These are phyloP conservation scores for Drosophila vallismaia DNA, from an alignment of 2,888 invertebrate genomes.

Conservation along the genomic window DNA sequence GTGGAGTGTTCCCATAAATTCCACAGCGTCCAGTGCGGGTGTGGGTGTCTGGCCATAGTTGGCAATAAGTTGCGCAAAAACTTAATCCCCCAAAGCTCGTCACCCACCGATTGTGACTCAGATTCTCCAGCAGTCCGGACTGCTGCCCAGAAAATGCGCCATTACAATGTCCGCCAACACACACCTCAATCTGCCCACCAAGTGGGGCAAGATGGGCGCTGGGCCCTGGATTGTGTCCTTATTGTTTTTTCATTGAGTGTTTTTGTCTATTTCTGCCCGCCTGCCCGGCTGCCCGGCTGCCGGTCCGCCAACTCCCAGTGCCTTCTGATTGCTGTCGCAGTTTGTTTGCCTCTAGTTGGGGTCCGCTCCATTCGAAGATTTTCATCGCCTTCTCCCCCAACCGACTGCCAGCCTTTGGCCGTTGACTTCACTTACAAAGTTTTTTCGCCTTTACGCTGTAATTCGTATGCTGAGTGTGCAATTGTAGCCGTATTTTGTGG, in stretches of 20 bases:
- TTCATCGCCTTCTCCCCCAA: slow-evolving; percentile 21
- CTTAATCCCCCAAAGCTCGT: slow-evolving; percentile 61
- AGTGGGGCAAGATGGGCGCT: slow-evolving; percentile 15
- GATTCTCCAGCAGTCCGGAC: slow-evolving; percentile 3
- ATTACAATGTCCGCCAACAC: slow-evolving; percentile 58
- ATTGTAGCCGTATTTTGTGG: slow-evolving; percentile 73
- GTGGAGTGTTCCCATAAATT: slow-evolving; percentile 67
- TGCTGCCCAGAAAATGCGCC: slow-evolving; percentile 40
- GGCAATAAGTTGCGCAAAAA: slow-evolving; percentile 73
- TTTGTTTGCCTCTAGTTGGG: slow-evolving; percentile 53
- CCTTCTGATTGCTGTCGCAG: slow-evolving; percentile 72
- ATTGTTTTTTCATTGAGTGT: slow-evolving; percentile 68
- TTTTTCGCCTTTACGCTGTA: slow-evolving; percentile 76
- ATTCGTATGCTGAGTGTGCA: slow-evolving; percentile 79
- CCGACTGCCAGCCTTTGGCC: background rate
- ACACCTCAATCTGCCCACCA: slow-evolving; percentile 41
- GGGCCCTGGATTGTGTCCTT: slow-evolving; percentile 44
- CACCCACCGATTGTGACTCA: slow-evolving; percentile 1
- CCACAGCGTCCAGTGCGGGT: slow-evolving; percentile 24
- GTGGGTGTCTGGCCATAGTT: slow-evolving; percentile 55
- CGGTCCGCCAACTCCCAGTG: slow-evolving; percentile 28
- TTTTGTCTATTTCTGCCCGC: slow-evolving; percentile 57
- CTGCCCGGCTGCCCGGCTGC: background rate
- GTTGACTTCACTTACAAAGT: slow-evolving; percentile 64
- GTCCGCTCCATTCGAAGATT: slow-evolving; percentile 6